Evolutionary conservation across 1,140 invertebrate species (phyloP).

Genomic region (Leptoteleia sp.): DNA sequence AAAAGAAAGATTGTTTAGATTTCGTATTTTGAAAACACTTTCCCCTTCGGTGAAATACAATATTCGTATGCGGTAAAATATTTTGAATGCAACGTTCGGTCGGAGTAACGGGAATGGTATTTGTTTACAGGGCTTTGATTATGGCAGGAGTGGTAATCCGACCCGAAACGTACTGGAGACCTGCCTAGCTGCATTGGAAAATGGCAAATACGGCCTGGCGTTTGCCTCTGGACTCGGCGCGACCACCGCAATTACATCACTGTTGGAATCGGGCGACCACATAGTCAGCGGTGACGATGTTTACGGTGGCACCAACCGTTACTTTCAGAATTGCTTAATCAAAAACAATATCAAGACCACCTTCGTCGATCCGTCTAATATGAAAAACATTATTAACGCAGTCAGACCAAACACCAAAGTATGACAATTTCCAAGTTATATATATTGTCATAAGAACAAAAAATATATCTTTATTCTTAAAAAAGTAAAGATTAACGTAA

Average conservation of each 20-base stretch:
- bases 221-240: constrained; percentile 96
- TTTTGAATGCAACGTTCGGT: too few species aligned
- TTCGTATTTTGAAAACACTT: too few species aligned
- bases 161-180: constrained; percentile 93
- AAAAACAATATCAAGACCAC: constrained; percentile 87
- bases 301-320: constrained; percentile 95
- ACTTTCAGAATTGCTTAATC: constrained; percentile 83
- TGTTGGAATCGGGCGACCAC: constrained; percentile 94
- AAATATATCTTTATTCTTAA: too few species aligned
- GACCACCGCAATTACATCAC: constrained; percentile 86
- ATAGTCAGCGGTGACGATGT: constrained; percentile 95
- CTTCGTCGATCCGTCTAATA: constrained; percentile 91
- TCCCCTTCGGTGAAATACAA: too few species aligned
- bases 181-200: constrained; percentile 94
- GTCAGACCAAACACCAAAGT: constrained; percentile 94
- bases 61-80: too few species aligned
- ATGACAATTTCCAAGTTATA: too few species aligned
- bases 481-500: too few species aligned
- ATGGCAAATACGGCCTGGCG: constrained; percentile 91
- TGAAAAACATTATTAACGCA: constrained; percentile 85
- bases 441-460: too few species aligned
- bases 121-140: constrained; percentile 89
- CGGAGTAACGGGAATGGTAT: not conserved
- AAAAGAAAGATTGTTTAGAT: too few species aligned
- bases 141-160: constrained; percentile 97